Evolutionary conservation across 2,113 vertebrate genomes (phyloP).

Genomic region (Lethenteron camtschaticum): DNA sequence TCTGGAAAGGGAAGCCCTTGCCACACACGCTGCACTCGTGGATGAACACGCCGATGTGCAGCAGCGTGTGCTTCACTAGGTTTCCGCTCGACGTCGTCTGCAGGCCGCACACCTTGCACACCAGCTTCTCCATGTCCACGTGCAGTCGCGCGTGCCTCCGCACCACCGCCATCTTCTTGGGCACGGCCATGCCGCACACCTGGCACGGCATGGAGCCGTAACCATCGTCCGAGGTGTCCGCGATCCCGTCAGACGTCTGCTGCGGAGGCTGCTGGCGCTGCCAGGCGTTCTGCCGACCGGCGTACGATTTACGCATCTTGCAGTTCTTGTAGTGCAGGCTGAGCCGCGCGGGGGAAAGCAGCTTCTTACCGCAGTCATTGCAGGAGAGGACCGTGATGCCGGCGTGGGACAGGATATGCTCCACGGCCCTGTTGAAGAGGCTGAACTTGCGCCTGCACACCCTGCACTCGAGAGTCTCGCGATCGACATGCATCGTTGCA

Average conservation of each 20-base stretch:
- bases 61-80: conserved; percentile 1
- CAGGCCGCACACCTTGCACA: conserved; percentile 1
- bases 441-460: conserved; percentile 2
- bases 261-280: too few relatives aligned
- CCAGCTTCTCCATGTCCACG: conserved; percentile 2
- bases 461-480: conserved; percentile 3
- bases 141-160: conserved; percentile 1
- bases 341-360: conserved; percentile 4
- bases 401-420: conserved; percentile 1
- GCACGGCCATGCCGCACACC: background rate
- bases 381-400: conserved; percentile 3
- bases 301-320: background rate
- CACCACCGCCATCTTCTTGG: conserved; percentile 3
- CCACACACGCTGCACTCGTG: background rate
- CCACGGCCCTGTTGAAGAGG: conserved; percentile 3
- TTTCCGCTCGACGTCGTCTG: conserved; percentile 2
- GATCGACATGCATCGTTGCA: background rate
- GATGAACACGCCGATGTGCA: background rate
- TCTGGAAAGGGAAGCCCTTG: conserved; percentile 5
- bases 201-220: conserved; percentile 5
- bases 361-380: background rate
- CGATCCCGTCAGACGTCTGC: background rate
- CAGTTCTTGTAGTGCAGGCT: conserved; percentile 1
- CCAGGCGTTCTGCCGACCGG: background rate
- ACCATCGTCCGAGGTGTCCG: background rate